Conservation (phyloP, 2,797 vertebrate genomes). For the Lateolabrax maculatus region DNA sequence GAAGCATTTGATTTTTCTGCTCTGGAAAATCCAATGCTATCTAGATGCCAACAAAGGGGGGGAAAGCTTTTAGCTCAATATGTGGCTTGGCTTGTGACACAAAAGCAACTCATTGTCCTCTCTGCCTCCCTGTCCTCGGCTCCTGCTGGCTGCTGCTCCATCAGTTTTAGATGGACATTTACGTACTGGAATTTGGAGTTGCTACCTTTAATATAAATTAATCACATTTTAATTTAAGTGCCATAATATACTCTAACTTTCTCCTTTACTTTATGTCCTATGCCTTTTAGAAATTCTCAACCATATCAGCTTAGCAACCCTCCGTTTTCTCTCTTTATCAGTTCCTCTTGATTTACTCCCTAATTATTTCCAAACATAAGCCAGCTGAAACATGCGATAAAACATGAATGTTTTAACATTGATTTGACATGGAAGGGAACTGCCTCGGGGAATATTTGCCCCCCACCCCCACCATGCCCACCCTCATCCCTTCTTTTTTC, state of each 20-base stretch:
- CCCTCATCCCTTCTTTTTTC: conserved; percentile 28
- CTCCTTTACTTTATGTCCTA: not conserved
- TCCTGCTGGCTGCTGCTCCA: conserved; percentile 39
- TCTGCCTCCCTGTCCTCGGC: conserved; percentile 50
- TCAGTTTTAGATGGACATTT: conserved; percentile 30
- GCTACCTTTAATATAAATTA: conserved; percentile 8
- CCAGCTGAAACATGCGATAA: conserved; percentile 43
- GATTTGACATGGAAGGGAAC: conserved; percentile 54
- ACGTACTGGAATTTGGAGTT: conserved; percentile 19
- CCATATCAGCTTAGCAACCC: conserved; percentile 51
- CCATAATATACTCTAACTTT: not conserved
- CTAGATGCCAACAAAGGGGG: conserved; percentile 65
- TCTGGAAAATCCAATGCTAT: conserved; percentile 84
- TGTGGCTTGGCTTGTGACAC: conserved; percentile 67
- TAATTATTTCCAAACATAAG: conserved; percentile 61
- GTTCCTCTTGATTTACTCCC: conserved; percentile 41
- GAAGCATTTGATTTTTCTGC: conserved; percentile 81
- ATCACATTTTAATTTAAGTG: conserved; percentile 28
- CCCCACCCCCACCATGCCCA: not conserved
- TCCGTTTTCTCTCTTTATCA: conserved; percentile 29
- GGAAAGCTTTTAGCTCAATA: conserved; percentile 75
- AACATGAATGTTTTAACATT: too few relatives aligned
- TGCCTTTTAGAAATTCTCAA: conserved; percentile 39
- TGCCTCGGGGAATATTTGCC: conserved; percentile 55
- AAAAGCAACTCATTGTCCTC: conserved; percentile 69